These are phyloP conservation scores for Corapipo altera DNA, from an alignment of 2,113 vertebrate genomes.

Conservation along the genomic window DNA sequence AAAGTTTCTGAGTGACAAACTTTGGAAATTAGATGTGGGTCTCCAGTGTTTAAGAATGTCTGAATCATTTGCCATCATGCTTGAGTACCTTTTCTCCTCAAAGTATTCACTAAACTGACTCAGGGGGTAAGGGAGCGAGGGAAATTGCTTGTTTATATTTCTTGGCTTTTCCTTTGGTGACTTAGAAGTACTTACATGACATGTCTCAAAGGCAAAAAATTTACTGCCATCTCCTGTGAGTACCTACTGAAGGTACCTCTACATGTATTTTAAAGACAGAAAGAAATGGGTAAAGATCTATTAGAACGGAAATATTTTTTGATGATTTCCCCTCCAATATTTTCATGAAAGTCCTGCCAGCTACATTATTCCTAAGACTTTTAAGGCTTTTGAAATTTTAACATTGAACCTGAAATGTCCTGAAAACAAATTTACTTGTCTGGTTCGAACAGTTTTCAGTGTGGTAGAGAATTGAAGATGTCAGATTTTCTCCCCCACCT, in stretches of 20 bases:
- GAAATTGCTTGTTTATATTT: background rate
- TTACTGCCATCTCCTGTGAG: background rate
- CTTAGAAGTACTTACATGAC: background rate
- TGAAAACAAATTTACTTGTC: background rate
- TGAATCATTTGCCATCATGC: slow-evolving; percentile 57
- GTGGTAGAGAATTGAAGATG: background rate
- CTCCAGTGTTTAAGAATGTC: slow-evolving; percentile 62
- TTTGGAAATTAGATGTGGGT: slow-evolving; percentile 58
- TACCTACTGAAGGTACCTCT: background rate
- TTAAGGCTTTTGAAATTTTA: background rate
- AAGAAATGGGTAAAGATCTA: background rate
- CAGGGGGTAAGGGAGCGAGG: background rate
- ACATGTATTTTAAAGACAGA: background rate
- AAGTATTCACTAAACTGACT: slow-evolving; percentile 22
- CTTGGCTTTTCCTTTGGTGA: background rate
- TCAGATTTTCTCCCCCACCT: background rate
- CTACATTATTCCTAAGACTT: background rate
- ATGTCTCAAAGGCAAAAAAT: background rate
- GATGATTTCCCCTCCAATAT: fast-evolving
- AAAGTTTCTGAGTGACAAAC: slow-evolving; percentile 67
- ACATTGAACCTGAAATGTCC: background rate
- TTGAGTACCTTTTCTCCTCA: slow-evolving; percentile 38
- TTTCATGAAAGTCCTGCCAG: background rate
- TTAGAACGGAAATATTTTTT: background rate
- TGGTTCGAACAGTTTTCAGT: background rate